phyloP scores from a whole-genome alignment of 2,888 invertebrate species.

The Sepioteuthis lessoniana region DNA sequence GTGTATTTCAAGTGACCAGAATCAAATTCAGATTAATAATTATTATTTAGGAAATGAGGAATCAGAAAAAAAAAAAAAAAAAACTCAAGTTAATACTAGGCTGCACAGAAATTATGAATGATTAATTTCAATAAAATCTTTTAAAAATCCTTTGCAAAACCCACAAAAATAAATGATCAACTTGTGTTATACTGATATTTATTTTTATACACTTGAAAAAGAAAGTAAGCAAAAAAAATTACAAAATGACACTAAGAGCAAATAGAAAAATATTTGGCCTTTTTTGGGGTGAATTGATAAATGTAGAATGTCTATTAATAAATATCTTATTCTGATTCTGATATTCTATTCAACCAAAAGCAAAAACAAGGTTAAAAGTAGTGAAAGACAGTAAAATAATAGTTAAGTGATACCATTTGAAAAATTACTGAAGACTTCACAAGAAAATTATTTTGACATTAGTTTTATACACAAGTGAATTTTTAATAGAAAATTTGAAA shows the following conservation, averaged over 20 bases:
- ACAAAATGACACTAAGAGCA: neutral
- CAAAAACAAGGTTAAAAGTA: neutral
- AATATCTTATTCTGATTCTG: too few relatives aligned
- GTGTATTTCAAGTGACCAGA: too few relatives aligned
- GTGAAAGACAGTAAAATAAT: neutral
- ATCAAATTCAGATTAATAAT: too few relatives aligned
- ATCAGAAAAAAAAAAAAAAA: too few relatives aligned
- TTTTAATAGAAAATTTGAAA: too few relatives aligned
- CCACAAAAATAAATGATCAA: too few relatives aligned
- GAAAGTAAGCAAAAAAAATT: neutral
- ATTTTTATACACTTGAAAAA: neutral
- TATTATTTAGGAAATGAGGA: too few relatives aligned
- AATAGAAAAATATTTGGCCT: neutral
- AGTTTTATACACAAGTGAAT: neutral
- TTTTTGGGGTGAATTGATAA: neutral
- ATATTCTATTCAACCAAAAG: too few relatives aligned
- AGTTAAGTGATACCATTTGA: neutral
- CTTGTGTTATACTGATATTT: neutral
- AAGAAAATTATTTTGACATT: neutral
- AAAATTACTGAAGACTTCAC: neutral
- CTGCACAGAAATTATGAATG: too few relatives aligned
- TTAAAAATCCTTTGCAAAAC: too few relatives aligned
- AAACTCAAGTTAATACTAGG: too few relatives aligned
- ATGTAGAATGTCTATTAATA: neutral
- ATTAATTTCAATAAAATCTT: too few relatives aligned